These are phyloP conservation scores for Fregetta grallaria DNA, from an alignment of 2,113 vertebrate species.

Conservation along the genomic window DNA sequence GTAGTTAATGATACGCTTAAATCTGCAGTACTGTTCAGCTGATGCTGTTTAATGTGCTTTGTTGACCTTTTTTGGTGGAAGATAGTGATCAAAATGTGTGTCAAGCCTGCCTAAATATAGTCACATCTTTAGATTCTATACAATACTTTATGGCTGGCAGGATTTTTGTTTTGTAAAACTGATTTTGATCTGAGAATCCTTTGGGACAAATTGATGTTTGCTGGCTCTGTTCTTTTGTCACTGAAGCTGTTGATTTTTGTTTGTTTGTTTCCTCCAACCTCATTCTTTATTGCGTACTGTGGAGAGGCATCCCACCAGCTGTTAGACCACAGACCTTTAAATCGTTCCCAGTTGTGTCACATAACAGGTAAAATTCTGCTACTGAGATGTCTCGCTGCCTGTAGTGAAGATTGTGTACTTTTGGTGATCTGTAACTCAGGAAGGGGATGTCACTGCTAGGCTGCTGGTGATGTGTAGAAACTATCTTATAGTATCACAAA, in stretches of 20 bases:
- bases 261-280: neutral
- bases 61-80: neutral
- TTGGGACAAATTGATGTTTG: neutral
- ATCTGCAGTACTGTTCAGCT: neutral
- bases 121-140: neutral
- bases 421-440: neutral
- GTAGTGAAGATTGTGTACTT: neutral
- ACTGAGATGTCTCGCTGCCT: neutral
- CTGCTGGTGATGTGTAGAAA: neutral
- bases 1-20: neutral
- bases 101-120: neutral
- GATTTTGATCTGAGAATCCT: neutral
- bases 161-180: conserved; percentile 5
- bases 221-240: neutral
- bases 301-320: neutral
- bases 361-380: neutral
- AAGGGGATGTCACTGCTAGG: neutral
- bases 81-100: neutral
- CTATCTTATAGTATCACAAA: neutral
- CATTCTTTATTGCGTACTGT: neutral
- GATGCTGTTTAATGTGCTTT: neutral
- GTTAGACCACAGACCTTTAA: neutral
- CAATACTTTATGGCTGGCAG: neutral
- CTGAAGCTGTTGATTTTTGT: neutral
- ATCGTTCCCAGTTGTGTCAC: neutral